Evolutionary conservation across 2,888 invertebrate genomes (phyloP).

Genomic region (Plusia festucae): DNA sequence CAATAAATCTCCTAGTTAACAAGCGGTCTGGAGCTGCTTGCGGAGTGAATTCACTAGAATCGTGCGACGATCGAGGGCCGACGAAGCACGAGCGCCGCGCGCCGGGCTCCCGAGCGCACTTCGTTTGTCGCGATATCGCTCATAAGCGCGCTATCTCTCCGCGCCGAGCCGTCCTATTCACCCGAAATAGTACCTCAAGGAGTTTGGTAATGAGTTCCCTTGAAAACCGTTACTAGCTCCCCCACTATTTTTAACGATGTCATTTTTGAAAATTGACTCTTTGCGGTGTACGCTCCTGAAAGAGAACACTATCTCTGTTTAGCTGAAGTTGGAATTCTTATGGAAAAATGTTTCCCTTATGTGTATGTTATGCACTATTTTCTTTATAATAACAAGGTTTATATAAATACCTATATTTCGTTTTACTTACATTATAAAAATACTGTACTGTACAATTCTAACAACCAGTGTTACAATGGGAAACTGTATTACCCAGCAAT

Average conservation of each 20-base stretch:
- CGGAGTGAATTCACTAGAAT: slow-evolving; percentile 36
- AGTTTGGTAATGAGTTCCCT: slow-evolving; percentile 87
- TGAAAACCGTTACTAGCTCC: slow-evolving; percentile 77
- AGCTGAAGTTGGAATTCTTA: slow-evolving; percentile 29
- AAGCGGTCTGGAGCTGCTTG: slow-evolving; percentile 40
- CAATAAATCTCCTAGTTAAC: slow-evolving; percentile 55
- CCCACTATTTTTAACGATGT: slow-evolving; percentile 80
- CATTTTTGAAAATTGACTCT: slow-evolving; percentile 78
- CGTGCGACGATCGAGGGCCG: slow-evolving; percentile 28
- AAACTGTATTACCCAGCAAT: too few relatives aligned
- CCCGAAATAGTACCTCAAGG: slow-evolving; percentile 87
- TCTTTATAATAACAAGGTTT: too few relatives aligned
- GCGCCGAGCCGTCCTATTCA: slow-evolving; percentile 82
- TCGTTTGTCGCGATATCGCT: slow-evolving; percentile 87
- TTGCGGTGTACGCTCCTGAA: slow-evolving; percentile 50
- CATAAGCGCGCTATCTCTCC: slow-evolving; percentile 84
- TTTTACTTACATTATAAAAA: too few relatives aligned
- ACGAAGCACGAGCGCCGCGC: slow-evolving; percentile 31
- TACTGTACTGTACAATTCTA: too few relatives aligned
- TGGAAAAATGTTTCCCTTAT: neutral
- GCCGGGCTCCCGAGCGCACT: slow-evolving; percentile 69
- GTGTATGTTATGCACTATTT: neutral
- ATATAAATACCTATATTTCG: too few relatives aligned
- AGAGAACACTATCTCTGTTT: slow-evolving; percentile 28
- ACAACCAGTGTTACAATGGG: too few relatives aligned